Evolutionary conservation across 2,797 vertebrate species (phyloP), one percentile per base, ranked within the genome.

Genomic region (Bufotes viridis): DNA sequence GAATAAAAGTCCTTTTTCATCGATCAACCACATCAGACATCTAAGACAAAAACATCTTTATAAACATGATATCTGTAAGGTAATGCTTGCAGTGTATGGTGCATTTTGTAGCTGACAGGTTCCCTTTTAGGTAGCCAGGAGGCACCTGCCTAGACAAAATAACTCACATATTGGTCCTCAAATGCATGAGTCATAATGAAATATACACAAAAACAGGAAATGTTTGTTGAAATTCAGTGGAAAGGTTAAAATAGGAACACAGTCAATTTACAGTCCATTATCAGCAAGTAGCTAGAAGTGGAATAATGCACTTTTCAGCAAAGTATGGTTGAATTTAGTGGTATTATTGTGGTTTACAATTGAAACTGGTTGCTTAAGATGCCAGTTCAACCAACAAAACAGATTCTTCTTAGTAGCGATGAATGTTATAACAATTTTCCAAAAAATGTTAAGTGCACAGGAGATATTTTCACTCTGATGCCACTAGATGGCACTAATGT

Each of bases 401-500:
- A 60, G 17, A 18, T 60, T 60, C 58, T 60, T 1, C 3, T 60
- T 18, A 60, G 58, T 14, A 1, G 58, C 17, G 5, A 6, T 12
- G 17, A 60, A 60, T 4, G 58, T 60, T 60, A 17, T 60, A 18
- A 18, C 9, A 63, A 63, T 67, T 26, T 67, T 2, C 14, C 15
- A 0, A 67, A 67, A 67, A 24, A 12, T 20, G 15, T 5, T 4
- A 24, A 69, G 5, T 14, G 5, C n/a, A 67, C 22, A 12, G 14
- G 67, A 69, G 18, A 65, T 24, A 24, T 12, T 65, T n/a, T 63
- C 8, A 42, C 42, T 42, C 11, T 34, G 26, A 7, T 10, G 1
- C 87, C 82, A 85, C 75, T 74, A 88, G 87, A 53, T 26, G 87
- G 82, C 82, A 75, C 15, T 20, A 34, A 63, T 26, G 42, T 1